phyloP scores from a whole-genome alignment of 2,797 vertebrate genomes.

The Rhinatrema bivittatum region DNA sequence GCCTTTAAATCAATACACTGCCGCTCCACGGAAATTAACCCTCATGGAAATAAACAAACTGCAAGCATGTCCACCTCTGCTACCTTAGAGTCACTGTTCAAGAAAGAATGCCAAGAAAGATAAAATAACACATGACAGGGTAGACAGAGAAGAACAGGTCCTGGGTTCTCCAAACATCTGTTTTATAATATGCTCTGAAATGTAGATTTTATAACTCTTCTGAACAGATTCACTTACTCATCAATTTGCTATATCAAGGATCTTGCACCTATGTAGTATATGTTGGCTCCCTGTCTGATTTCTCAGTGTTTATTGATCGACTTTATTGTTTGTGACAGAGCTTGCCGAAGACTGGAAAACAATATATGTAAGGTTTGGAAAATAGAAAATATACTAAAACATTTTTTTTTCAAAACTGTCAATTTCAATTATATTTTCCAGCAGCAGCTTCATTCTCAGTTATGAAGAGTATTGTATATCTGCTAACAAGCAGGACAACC shows the following conservation, averaged over 20 bases:
- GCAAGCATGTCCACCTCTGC: conserved; percentile 4
- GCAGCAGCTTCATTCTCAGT: too few relatives aligned
- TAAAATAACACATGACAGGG: conserved; percentile 10
- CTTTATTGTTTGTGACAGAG: conserved; percentile 27
- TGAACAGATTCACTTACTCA: too few relatives aligned
- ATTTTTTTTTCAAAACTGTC: conserved; percentile 7
- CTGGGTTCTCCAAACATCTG: neutral
- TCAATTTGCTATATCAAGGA: too few relatives aligned
- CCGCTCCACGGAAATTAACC: conserved; percentile 9
- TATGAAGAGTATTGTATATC: too few relatives aligned
- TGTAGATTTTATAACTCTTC: too few relatives aligned
- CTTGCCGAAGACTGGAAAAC: neutral
- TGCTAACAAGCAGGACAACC: too few relatives aligned
- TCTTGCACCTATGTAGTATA: too few relatives aligned
- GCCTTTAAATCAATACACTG: conserved; percentile 4
- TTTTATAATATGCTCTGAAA: too few relatives aligned
- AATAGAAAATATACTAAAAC: conserved; percentile 26
- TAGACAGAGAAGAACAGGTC: too few relatives aligned
- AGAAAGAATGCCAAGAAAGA: conserved; percentile 7
- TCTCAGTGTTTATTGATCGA: conserved; percentile 31
- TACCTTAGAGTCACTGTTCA: neutral
- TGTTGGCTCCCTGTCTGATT: conserved; percentile 21
- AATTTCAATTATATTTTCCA: too few relatives aligned
- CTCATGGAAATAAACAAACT: conserved; percentile 7
- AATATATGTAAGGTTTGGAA: conserved; percentile 6